These are phyloP conservation scores for Drosophila pseudotakahashii DNA, from an alignment of 2,888 invertebrate genomes.

Conservation along the genomic window DNA sequence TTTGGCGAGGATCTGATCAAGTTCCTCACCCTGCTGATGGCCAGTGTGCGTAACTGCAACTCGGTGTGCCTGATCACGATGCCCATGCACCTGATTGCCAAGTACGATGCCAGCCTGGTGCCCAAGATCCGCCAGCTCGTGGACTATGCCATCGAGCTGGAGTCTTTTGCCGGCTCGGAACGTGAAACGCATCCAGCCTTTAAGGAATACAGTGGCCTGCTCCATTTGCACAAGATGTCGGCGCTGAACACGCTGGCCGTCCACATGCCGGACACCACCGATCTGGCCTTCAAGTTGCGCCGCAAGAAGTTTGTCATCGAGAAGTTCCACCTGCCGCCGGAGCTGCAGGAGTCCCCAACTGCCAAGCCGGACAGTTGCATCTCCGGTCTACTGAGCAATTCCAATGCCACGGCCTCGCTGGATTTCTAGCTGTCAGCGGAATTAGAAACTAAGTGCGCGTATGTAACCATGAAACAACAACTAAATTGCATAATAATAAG, in stretches of 20 bases:
- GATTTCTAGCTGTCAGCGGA: slow-evolving; percentile 85
- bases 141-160: slow-evolving; percentile 91
- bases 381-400: slow-evolving; percentile 81
- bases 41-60: slow-evolving; percentile 88
- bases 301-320: slow-evolving; percentile 95
- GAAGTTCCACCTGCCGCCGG: slow-evolving; percentile 91
- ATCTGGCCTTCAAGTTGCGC: slow-evolving; percentile 93
- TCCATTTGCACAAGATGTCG: slow-evolving; percentile 91
- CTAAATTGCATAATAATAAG: slow-evolving; percentile 45
- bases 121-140: slow-evolving; percentile 88
- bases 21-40: slow-evolving; percentile 86
- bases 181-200: slow-evolving; percentile 92
- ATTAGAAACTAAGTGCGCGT: slow-evolving; percentile 39
- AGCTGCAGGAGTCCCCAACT: slow-evolving; percentile 86
- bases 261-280: slow-evolving; percentile 91
- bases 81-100: slow-evolving; percentile 89
- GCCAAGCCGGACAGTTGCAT: slow-evolving; percentile 84
- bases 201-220: slow-evolving; percentile 93
- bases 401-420: slow-evolving; percentile 86
- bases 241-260: slow-evolving; percentile 91
- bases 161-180: slow-evolving; percentile 93
- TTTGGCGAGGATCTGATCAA: slow-evolving; percentile 82
- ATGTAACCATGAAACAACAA: slow-evolving; percentile 40
- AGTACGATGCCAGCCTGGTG: slow-evolving; percentile 83
- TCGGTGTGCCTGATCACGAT: slow-evolving; percentile 91